Conservation (phyloP, 2,113 vertebrate genomes). For the Actenoides hombroni region DNA sequence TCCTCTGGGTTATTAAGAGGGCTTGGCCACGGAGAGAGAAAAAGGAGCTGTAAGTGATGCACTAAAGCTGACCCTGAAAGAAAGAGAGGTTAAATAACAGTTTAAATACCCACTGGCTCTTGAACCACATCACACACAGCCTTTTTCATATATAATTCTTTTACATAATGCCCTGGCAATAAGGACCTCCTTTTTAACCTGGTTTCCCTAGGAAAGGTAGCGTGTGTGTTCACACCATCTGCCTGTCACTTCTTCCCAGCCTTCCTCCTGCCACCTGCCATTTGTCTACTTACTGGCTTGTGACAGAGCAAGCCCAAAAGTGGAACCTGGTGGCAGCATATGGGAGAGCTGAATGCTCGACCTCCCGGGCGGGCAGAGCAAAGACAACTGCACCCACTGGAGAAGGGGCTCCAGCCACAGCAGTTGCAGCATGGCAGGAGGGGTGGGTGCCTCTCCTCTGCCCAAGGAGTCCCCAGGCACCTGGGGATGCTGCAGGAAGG, state of each 20-base stretch:
- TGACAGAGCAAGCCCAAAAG: not conserved
- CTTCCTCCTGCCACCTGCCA: not conserved
- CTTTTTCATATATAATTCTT: not conserved
- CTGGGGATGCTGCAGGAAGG: not conserved
- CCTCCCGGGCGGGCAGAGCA: no score
- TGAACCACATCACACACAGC: not conserved
- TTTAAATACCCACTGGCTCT: not conserved
- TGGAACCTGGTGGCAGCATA: not conserved
- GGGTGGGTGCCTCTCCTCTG: accelerated
- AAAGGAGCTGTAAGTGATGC: not conserved
- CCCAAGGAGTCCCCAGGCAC: not conserved
- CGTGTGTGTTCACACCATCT: not conserved
- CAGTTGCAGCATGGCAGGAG: not conserved
- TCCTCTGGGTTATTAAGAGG: not conserved
- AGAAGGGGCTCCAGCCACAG: accelerated
- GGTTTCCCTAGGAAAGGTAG: not conserved
- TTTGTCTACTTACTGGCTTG: not conserved
- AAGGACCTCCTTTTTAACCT: not conserved
- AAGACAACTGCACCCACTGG: not conserved
- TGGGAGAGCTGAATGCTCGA: accelerated
- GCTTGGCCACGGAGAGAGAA: not conserved
- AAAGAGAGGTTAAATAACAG: not conserved
- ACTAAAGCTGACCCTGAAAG: not conserved
- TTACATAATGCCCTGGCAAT: not conserved
- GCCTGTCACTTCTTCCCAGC: not conserved